Evolutionary conservation across 2,797 vertebrate genomes (phyloP).

Genomic region (Bradypus variegatus): DNA sequence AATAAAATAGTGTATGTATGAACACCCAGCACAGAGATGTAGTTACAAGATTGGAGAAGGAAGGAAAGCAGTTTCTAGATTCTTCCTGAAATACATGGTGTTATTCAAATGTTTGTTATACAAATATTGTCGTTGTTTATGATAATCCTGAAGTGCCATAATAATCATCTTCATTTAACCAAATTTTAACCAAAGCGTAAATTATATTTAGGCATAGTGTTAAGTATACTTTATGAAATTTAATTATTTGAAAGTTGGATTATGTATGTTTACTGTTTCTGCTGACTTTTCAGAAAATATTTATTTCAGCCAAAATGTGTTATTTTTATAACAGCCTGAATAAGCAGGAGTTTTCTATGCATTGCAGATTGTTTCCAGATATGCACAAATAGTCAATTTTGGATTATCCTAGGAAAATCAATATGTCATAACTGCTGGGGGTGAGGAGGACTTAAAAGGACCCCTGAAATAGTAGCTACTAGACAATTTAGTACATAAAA

Average conservation of each 20-base stretch:
- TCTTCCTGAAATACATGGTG: neutral
- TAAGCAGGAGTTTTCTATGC: slow-evolving; percentile 9
- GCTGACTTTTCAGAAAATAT: slow-evolving; percentile 18
- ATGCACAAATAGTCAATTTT: slow-evolving; percentile 4
- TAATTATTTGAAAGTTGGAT: slow-evolving; percentile 21
- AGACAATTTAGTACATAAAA: neutral
- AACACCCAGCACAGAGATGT: neutral
- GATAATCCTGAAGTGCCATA: neutral
- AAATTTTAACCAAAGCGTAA: slow-evolving; percentile 21
- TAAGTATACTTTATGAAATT: neutral
- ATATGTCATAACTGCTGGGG: neutral
- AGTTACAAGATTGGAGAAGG: neutral
- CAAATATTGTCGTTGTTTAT: neutral
- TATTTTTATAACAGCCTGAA: slow-evolving; percentile 2
- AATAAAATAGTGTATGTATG: neutral
- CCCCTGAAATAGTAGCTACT: neutral
- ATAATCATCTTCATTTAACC: neutral
- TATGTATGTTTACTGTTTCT: slow-evolving; percentile 13
- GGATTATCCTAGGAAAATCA: slow-evolving; percentile 11
- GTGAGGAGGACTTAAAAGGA: neutral
- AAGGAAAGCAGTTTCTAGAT: neutral
- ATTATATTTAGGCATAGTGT: neutral
- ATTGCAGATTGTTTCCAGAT: neutral
- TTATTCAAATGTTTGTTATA: neutral
- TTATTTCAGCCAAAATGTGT: slow-evolving; percentile 27